Base-by-base conservation (phyloP, 1,140 invertebrate species). In the Uloborus diversus region DNA sequence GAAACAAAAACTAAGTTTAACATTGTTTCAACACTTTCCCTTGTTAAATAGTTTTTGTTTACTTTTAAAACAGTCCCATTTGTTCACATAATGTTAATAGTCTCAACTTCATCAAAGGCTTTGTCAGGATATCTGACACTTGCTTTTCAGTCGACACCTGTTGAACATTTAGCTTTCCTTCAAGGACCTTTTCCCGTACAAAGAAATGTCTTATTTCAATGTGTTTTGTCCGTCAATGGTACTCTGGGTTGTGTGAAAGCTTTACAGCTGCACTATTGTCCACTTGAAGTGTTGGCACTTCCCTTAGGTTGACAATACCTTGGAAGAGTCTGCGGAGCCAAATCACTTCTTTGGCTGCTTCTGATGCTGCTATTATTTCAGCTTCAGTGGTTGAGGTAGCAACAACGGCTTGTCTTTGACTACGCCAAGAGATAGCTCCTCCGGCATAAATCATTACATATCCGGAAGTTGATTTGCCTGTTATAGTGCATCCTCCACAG, bases 161-260 rank as follows among this genome's bases (percentile, higher is more conserved):
- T 56, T 32, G 20, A 0, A 83, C 14, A 9, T 42, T n/a, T n/a
- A 25, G 81, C 35, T 59, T 13, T 47, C 32, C 59, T 65, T 20
- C 59, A 81, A 23, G 79, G 9, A 85, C 81, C 49, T 84, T 68
- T 69, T 86, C 84, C 33, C 86, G 62, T 49, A 87, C 84, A 59
- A 86, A 86, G 73, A 85, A 85, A 69, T 85, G 83, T 53, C 84
- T 17, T 4, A 86, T 84, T 23, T 85, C 70, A 47, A 87, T 87
- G 65, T 87, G 86, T 62, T 88, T 88, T 0, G 87, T 85, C 56
- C 86, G 82, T 42, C 82, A 59, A 69, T 88, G 86, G 62, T 85
- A 86, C 47, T 85, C 83, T 7, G 86, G 85, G 82, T 87, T 87
- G 42, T 86, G 76, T 28, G 83, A 81, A 3, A 86, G 69, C 49